Percentiles rank a stretch among this genome's conserved stretches.
Evolutionary conservation across 2,888 invertebrate species (phyloP).

Genomic region (Miltochrista miniata): DNA sequence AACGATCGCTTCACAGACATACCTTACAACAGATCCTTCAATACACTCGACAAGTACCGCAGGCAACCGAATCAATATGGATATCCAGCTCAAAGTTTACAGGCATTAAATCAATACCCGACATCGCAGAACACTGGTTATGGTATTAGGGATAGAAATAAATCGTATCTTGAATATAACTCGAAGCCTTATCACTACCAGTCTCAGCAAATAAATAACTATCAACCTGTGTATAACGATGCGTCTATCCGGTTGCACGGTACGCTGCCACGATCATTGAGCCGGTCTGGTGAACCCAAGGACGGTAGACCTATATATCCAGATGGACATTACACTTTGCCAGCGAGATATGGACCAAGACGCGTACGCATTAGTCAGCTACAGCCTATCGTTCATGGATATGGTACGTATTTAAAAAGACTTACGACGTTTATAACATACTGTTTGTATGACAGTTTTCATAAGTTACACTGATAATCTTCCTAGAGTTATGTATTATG

Average conservation of each 20-base stretch:
- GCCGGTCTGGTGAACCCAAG: conserved; percentile 40
- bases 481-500: no score
- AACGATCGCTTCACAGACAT: conserved; percentile 64
- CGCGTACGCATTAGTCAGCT: conserved; percentile 75
- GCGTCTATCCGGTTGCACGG: conserved; percentile 53
- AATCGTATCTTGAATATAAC: conserved; percentile 63
- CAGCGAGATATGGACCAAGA: conserved; percentile 59
- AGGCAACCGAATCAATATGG: conserved; percentile 62
- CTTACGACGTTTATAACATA: no score
- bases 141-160: conserved; percentile 44
- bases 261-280: conserved; percentile 58
- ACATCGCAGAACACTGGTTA: conserved; percentile 49
- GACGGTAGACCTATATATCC: conserved; percentile 38
- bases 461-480: no score
- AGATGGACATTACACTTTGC: conserved; percentile 63
- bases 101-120: conserved; percentile 65
- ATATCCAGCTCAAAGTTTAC: conserved; percentile 75
- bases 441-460: no score
- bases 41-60: conserved; percentile 68
- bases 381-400: conserved; percentile 69
- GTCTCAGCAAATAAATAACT: conserved; percentile 40
- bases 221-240: conserved; percentile 57
- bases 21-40: conserved; percentile 70
- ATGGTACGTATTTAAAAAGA: conserved; percentile 61
- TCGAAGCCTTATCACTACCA: conserved; percentile 45